phyloP scores from a whole-genome alignment of 1,140 invertebrate genomes.

The Drosophila busckii region DNA sequence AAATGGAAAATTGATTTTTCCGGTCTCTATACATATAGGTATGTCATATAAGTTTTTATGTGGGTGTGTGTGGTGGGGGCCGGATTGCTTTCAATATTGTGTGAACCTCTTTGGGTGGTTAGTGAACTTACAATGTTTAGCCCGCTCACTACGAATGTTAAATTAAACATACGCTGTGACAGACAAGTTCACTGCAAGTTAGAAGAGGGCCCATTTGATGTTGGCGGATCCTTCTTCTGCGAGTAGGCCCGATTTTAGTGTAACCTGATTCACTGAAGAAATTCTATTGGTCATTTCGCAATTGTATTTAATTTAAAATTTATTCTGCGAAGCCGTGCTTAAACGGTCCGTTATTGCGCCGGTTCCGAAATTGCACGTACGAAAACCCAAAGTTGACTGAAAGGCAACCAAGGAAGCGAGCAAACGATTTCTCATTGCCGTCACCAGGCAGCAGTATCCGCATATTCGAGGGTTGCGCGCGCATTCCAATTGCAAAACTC shows the following conservation, averaged over 20 bases:
- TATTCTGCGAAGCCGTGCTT: constrained; percentile 36
- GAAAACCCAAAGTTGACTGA: constrained; percentile 78
- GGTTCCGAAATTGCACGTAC: constrained; percentile 77
- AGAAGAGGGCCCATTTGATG: not conserved
- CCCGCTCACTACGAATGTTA: constrained; percentile 89
- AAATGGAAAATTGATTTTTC: constrained; percentile 79
- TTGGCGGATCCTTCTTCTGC: no score
- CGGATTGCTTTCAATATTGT: constrained; percentile 18
- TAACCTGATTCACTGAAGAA: no score
- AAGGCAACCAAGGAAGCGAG: constrained; percentile 68
- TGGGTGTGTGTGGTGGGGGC: constrained; percentile 15
- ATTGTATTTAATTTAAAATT: constrained; percentile 11
- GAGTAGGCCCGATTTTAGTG: no score
- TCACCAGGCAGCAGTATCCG: constrained; percentile 32
- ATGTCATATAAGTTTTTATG: not conserved
- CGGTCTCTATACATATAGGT: constrained; percentile 47
- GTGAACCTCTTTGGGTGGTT: constrained; percentile 42
- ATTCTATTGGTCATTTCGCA: constrained; percentile 36
- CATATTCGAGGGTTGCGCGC: constrained; percentile 68
- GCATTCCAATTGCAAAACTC: constrained; percentile 69
- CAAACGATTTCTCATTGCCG: constrained; percentile 35
- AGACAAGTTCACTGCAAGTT: constrained; percentile 91
- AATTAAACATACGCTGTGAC: constrained; percentile 91
- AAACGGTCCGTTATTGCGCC: constrained; percentile 74
- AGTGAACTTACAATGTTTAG: constrained; percentile 80